phyloP scores from a whole-genome alignment of 1,140 invertebrate species.

The Danaus plexippus region DNA sequence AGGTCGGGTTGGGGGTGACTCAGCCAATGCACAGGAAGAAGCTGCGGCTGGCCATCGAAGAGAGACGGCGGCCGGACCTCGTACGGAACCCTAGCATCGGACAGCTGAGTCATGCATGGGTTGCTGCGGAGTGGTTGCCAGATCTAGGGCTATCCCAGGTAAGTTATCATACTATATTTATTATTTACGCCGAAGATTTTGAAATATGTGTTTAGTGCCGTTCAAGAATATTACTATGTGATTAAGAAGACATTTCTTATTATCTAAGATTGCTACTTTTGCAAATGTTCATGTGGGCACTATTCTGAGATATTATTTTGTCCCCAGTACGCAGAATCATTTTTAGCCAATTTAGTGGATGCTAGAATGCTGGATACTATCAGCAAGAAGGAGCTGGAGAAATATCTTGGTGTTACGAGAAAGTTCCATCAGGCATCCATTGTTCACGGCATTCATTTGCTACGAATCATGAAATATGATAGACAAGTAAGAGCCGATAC shows the following conservation, averaged over 20 bases:
- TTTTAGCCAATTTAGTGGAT: conserved; percentile 92
- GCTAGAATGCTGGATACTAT: conserved; percentile 92
- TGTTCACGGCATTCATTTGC: conserved; percentile 91
- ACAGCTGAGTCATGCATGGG: conserved; percentile 91
- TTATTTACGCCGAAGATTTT: no score
- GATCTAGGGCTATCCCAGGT: conserved; percentile 89
- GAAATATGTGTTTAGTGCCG: no score
- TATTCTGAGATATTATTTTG: neutral
- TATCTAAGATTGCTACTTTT: no score
- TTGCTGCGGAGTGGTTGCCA: conserved; percentile 91
- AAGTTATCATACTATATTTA: conserved; percentile 11
- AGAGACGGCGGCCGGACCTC: conserved; percentile 86
- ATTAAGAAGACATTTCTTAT: no score
- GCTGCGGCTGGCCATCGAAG: conserved; percentile 93
- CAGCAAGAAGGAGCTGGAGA: conserved; percentile 94
- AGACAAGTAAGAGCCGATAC: conserved; percentile 77
- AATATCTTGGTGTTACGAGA: conserved; percentile 89
- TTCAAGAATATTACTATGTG: no score
- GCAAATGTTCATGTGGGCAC: no score
- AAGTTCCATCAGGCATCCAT: conserved; percentile 96
- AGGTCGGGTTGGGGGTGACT: conserved; percentile 87
- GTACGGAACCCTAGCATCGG: conserved; percentile 90
- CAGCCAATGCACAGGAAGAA: conserved; percentile 95
- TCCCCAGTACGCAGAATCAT: conserved; percentile 85
- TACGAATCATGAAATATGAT: conserved; percentile 93